Evolutionary conservation across 2,888 invertebrate species (phyloP).

Genomic region (Galerucella nymphaeae): DNA sequence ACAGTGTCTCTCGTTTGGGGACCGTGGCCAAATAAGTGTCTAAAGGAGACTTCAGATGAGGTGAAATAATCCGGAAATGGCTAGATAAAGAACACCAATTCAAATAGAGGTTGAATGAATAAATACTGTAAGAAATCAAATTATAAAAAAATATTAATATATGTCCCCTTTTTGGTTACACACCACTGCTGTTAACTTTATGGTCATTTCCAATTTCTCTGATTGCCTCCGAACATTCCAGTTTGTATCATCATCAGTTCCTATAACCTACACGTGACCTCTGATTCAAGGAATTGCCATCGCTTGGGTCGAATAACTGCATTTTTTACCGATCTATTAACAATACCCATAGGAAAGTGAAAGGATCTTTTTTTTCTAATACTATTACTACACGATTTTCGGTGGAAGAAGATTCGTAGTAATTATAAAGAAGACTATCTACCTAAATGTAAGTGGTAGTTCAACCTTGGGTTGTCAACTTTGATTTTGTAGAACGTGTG

Average conservation of each 20-base stretch:
- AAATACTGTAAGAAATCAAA: too few species aligned
- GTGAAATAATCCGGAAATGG: too few species aligned
- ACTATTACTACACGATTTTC: constrained; percentile 4
- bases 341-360: constrained; percentile 31
- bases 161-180: not conserved
- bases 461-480: constrained; percentile 17
- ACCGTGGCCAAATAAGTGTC: too few species aligned
- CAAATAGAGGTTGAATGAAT: too few species aligned
- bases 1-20: too few species aligned
- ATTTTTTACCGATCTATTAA: constrained; percentile 38
- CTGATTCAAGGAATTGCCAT: constrained; percentile 29
- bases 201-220: constrained; percentile 15
- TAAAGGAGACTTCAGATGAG: too few species aligned
- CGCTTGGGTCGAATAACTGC: constrained; percentile 41
- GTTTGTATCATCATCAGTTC: constrained; percentile 9
- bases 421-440: not conserved
- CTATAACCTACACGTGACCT: constrained; percentile 20
- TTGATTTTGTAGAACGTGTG: constrained; percentile 3
- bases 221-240: constrained; percentile 13
- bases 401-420: not conserved
- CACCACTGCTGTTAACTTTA: not conserved
- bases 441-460: constrained; percentile 1
- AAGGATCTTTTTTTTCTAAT: constrained; percentile 22
- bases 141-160: too few species aligned
- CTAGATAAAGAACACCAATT: too few species aligned